These are phyloP conservation scores for Meloidogyne hapla DNA, from an alignment of 1,140 invertebrate species.

Conservation along the genomic window DNA sequence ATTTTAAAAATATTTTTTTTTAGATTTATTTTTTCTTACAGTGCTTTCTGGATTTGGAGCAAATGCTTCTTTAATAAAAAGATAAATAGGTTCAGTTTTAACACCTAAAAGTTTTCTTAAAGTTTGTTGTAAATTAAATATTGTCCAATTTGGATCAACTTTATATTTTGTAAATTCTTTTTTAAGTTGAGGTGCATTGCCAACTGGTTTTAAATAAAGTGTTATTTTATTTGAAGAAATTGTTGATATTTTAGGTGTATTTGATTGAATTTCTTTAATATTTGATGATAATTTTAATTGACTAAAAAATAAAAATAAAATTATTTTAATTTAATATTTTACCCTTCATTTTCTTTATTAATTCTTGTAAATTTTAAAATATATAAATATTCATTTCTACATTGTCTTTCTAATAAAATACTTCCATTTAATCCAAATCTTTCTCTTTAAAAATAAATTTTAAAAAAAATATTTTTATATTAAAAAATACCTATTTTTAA, in stretches of 20 bases:
- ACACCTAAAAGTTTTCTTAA: slow-evolving; percentile 15
- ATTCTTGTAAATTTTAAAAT: slow-evolving; percentile 46
- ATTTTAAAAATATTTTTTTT: no score
- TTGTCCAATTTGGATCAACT: neutral
- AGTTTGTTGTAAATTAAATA: slow-evolving; percentile 6
- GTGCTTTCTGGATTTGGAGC: slow-evolving; percentile 16
- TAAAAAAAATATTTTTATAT: slow-evolving; percentile 14
- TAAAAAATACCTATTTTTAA: slow-evolving; percentile 11
- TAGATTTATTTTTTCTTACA: neutral
- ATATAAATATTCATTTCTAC: slow-evolving; percentile 58
- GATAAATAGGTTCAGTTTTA: slow-evolving; percentile 9
- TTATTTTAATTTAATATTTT: neutral
- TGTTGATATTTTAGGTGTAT: neutral
- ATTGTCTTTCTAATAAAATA: slow-evolving; percentile 50
- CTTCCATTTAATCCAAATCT: slow-evolving; percentile 30
- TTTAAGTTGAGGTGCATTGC: slow-evolving; percentile 18
- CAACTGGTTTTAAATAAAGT: slow-evolving; percentile 17
- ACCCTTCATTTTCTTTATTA: neutral
- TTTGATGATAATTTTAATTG: neutral
- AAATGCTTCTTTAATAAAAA: slow-evolving; percentile 24
- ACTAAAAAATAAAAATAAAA: neutral
- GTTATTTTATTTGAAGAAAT: slow-evolving; percentile 6
- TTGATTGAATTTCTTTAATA: neutral
- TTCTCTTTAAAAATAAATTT: slow-evolving; percentile 11
- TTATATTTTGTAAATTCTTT: slow-evolving; percentile 10